Percentiles rank a stretch among this genome's conserved stretches.
Conservation (phyloP, 2,113 vertebrate genomes). For the Terrapene triunguis region DNA sequence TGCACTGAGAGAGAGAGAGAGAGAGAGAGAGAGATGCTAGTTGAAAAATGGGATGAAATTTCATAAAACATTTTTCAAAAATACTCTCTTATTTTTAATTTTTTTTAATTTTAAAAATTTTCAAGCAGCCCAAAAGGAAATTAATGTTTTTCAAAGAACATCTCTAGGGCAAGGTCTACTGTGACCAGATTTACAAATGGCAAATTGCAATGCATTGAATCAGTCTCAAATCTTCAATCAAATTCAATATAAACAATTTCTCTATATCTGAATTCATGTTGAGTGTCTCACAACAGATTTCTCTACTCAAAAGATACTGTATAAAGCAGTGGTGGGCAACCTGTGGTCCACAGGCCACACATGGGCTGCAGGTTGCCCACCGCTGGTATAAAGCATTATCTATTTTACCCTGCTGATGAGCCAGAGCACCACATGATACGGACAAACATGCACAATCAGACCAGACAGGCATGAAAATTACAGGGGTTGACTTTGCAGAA, state of each 20-base stretch:
- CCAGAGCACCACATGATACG: neutral
- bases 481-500: neutral
- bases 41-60: neutral
- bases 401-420: neutral
- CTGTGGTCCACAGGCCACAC: too few relatives aligned
- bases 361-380: too few relatives aligned
- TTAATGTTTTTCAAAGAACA: neutral
- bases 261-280: neutral
- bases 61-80: fast-evolving
- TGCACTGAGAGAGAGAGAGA: neutral
- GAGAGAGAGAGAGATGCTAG: neutral
- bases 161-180: neutral
- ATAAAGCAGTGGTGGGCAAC: neutral
- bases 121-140: neutral
- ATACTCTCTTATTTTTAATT: neutral
- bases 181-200: neutral
- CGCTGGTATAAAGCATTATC: neutral
- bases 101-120: neutral
- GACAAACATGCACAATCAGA: fast-evolving
- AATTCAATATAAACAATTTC: neutral
- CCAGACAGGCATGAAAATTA: fast-evolving
- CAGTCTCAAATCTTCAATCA: neutral
- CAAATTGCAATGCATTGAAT: neutral
- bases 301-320: neutral
- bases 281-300: neutral